Evolutionary conservation across 2,888 invertebrate species (phyloP).

Genomic region (Crocallis elinguaria): DNA sequence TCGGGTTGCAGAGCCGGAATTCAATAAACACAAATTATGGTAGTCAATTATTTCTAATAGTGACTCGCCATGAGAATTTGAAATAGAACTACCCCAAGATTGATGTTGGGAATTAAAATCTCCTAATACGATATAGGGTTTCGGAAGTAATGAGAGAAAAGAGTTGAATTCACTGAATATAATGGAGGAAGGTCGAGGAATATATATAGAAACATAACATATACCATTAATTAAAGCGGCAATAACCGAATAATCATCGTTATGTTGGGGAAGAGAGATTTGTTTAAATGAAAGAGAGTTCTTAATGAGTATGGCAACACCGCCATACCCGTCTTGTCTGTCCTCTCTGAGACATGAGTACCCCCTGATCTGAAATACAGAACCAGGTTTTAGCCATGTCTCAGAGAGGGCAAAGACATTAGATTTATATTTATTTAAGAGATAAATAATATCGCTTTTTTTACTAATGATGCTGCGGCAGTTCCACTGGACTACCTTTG

Average conservation of each 20-base stretch:
- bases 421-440: too few species aligned
- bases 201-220: constrained; percentile 28
- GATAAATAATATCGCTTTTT: too few species aligned
- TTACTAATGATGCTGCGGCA: too few species aligned
- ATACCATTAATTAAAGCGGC: constrained; percentile 27
- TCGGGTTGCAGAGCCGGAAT: constrained; percentile 37
- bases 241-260: constrained; percentile 21
- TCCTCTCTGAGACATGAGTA: constrained; percentile 37
- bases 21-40: constrained; percentile 28
- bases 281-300: constrained; percentile 17
- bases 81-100: constrained; percentile 26
- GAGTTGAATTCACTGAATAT: background rate
- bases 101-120: constrained; percentile 29
- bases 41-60: constrained; percentile 32
- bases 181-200: constrained; percentile 22
- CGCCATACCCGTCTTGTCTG: constrained; percentile 35
- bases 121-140: constrained; percentile 14
- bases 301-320: constrained; percentile 22
- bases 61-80: constrained; percentile 4
- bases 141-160: constrained; percentile 9
- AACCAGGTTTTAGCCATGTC: constrained; percentile 6
- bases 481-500: background rate
- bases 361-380: constrained; percentile 23
- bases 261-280: constrained; percentile 19
- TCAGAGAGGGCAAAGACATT: background rate